Conservation (phyloP, 2,888 invertebrate genomes). For the Drosophila stalkeri region DNA sequence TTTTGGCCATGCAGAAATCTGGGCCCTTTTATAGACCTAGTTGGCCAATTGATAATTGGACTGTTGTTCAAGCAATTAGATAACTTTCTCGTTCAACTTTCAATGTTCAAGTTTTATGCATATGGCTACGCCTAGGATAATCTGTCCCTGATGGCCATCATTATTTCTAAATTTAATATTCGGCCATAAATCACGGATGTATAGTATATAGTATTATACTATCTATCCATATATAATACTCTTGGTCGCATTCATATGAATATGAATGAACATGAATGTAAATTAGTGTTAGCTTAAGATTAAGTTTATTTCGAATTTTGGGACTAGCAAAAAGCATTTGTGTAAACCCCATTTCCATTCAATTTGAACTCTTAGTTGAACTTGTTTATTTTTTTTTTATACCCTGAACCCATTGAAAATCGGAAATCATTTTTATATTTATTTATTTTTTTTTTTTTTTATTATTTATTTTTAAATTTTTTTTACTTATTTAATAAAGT, state of each 20-base stretch:
- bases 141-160: neutral
- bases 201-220: neutral
- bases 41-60: slow-evolving; percentile 47
- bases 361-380: no score
- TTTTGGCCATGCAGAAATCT: neutral
- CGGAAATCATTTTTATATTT: no score
- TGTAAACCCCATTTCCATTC: neutral
- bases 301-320: neutral
- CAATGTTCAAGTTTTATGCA: slow-evolving; percentile 16
- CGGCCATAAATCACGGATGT: neutral
- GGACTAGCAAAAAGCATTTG: neutral
- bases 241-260: no score
- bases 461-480: no score
- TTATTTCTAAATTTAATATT: neutral
- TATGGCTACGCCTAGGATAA: neutral
- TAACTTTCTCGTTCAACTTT: slow-evolving; percentile 37
- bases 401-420: no score
- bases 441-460: no score
- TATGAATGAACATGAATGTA: neutral
- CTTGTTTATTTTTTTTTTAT: no score
- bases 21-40: slow-evolving; percentile 6
- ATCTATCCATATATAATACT: neutral
- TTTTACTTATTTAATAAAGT: neutral
- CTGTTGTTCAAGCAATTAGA: slow-evolving; percentile 57
- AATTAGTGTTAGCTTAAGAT: neutral